Base-by-base conservation (phyloP, 1,140 invertebrate genomes). In the Brachionus asplanchnoidis region DNA sequence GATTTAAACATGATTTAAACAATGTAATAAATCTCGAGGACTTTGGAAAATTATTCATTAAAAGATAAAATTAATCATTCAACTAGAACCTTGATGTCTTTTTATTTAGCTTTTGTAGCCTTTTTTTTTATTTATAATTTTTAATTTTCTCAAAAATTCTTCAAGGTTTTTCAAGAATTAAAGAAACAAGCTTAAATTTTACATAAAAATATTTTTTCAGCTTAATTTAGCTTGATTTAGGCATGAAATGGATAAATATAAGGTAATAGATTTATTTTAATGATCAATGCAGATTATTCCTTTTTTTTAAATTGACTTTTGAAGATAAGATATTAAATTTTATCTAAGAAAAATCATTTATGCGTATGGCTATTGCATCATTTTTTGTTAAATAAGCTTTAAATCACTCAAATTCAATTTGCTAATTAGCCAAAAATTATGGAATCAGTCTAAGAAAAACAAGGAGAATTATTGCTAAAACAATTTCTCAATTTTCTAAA, bases 1-100 rank as follows among this genome's bases (percentile, higher is more conserved):
- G 32, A 68, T 68, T 60, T 60, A 60, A 60, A 68, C 36, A 42
- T 73, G 68, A 42, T 73, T 42, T 2, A 11, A 60, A 60, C 11
- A 73, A 73, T 40, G 40, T 17, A 73, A 40, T 42, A 73, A 42
- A 40, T 73, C 17, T 73, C 32, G 32, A 40, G n/a, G 40, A 20
- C 32, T 42, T 14, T 42, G n/a, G 32, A 36, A 68, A 68, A 40
- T 32, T 32, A 6, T 73, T 42, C 23, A 14, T 36, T 73, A 42
- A 73, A 42, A 73, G 28, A 5, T n/a, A 73, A 40, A 42, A 20
- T 73, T 17, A 73, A 73, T 73, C 68, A 73, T 73, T 73, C 68
- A 73, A 17, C 68, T 73, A 73, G 68, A 73, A 73, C 68, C 20
- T 42, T 73, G 40, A n/a, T 73, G 32, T 73, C 11, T 42, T 17